A percentile compares a stretch with the other conserved stretches of the same genome.
Conservation (phyloP, 2,797 vertebrate genomes). For the Acanthurus leucopareius region DNA sequence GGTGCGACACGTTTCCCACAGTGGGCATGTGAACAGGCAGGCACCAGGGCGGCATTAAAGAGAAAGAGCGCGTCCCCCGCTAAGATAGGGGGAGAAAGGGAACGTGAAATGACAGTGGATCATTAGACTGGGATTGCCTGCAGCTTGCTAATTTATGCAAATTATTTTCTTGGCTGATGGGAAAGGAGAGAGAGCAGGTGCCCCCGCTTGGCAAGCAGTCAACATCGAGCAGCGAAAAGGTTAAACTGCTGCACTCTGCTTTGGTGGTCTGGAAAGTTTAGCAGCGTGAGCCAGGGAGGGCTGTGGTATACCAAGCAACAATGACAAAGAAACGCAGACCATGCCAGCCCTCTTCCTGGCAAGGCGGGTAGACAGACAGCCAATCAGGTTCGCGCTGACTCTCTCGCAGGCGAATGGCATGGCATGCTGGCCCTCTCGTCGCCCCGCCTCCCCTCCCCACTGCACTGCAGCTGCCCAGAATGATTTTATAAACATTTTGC, state of each 20-base stretch:
- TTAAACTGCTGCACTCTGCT: conserved; percentile 62
- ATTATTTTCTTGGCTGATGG: conserved; percentile 78
- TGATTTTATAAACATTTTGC: conserved; percentile 99
- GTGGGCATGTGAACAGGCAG: conserved; percentile 26
- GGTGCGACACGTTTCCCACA: conserved; percentile 26
- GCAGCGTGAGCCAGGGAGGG: conserved; percentile 57
- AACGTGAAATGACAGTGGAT: conserved; percentile 69
- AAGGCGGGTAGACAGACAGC: conserved; percentile 83
- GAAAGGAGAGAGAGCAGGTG: conserved; percentile 53
- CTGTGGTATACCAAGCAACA: conserved; percentile 65
- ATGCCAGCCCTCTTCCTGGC: conserved; percentile 81
- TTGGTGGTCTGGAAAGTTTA: conserved; percentile 74
- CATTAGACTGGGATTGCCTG: conserved; percentile 78
- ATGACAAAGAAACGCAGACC: conserved; percentile 64
- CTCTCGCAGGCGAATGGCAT: conserved; percentile 83
- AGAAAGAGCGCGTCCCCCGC: conserved; percentile 38
- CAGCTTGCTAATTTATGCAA: conserved; percentile 85
- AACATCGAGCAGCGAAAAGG: conserved; percentile 62
- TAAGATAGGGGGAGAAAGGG: conserved; percentile 32
- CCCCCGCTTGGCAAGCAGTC: conserved; percentile 74
- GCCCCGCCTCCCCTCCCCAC: conserved; percentile 72
- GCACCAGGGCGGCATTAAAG: conserved; percentile 5
- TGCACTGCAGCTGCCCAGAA: conserved; percentile 87
- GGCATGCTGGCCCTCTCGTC: conserved; percentile 79
- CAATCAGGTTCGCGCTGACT: conserved; percentile 80